These are phyloP conservation scores for Myathropa florea DNA, from an alignment of 2,888 invertebrate genomes.

Conservation along the genomic window DNA sequence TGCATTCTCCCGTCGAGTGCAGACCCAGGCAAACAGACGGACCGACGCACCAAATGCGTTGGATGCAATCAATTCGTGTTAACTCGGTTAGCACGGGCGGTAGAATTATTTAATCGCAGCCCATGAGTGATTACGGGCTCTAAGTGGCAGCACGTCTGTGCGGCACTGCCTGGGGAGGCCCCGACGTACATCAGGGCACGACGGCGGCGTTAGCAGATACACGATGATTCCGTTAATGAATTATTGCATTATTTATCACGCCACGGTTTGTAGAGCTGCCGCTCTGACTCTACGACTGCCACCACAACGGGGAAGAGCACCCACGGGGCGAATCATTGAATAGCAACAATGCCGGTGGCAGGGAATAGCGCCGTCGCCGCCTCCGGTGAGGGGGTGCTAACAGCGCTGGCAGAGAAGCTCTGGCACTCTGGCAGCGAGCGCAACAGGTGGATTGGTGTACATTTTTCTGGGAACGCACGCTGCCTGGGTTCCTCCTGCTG, in stretches of 20 bases:
- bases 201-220: conserved; percentile 5
- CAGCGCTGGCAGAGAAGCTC: neutral
- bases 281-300: neutral
- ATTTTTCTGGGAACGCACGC: conserved; percentile 19
- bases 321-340: conserved; percentile 29
- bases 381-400: neutral
- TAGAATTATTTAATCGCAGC: conserved; percentile 55
- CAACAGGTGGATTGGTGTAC: conserved; percentile 43
- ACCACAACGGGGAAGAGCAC: conserved; percentile 5
- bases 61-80: conserved; percentile 48
- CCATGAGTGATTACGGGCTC: conserved; percentile 47
- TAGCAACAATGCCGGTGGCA: conserved; percentile 10
- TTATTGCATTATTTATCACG: conserved; percentile 60
- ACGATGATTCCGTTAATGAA: conserved; percentile 48
- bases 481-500: conserved; percentile 5
- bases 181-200: conserved; percentile 6
- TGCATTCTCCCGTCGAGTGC: neutral
- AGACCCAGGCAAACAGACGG: too few relatives aligned
- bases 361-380: neutral
- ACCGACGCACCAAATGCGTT: conserved; percentile 46
- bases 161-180: neutral
- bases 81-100: conserved; percentile 3
- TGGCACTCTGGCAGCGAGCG: neutral
- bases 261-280: conserved; percentile 34
- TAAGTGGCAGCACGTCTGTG: conserved; percentile 8